Conservation (phyloP, 2,888 invertebrate species). For the Diarsia rubi region DNA sequence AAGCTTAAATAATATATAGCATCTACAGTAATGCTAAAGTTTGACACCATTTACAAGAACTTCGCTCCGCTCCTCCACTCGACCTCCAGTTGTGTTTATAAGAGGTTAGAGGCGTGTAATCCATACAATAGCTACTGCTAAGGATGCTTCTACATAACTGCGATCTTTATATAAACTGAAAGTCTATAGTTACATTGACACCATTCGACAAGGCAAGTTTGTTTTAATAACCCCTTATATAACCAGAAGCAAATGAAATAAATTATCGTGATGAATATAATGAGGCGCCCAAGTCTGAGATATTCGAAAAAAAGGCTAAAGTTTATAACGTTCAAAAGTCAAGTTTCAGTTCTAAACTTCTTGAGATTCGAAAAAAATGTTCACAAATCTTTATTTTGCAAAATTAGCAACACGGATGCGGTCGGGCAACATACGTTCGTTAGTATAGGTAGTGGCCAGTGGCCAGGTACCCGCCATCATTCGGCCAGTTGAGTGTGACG, state of each 20-base stretch:
- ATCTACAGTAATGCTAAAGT: conserved; percentile 36
- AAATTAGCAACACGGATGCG: conserved; percentile 73
- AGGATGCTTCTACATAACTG: conserved; percentile 12
- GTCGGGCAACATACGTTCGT: conserved; percentile 70
- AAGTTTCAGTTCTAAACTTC: conserved; percentile 15
- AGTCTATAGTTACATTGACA: conserved; percentile 50
- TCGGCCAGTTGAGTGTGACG: conserved; percentile 76
- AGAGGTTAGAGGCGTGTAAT: conserved; percentile 31
- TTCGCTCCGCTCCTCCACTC: conserved; percentile 39
- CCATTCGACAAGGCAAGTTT: conserved; percentile 46
- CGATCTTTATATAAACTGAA: conserved; percentile 48
- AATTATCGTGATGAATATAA: conserved; percentile 36
- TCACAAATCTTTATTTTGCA: conserved; percentile 55
- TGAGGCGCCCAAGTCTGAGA: conserved; percentile 11
- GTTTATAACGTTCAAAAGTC: conserved; percentile 8
- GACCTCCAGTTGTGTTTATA: conserved; percentile 36
- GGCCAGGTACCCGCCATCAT: conserved; percentile 70
- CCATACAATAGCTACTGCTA: conserved; percentile 24
- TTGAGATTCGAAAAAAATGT: conserved; percentile 18
- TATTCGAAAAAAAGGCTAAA: conserved; percentile 11
- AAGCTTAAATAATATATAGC: conserved; percentile 21
- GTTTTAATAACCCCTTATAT: conserved; percentile 41
- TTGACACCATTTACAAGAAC: conserved; percentile 49
- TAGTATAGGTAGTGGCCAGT: conserved; percentile 62
- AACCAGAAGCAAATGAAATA: conserved; percentile 50